These are phyloP conservation scores for Spea hammondii DNA, from an alignment of 2,797 vertebrate species.

Conservation along the genomic window DNA sequence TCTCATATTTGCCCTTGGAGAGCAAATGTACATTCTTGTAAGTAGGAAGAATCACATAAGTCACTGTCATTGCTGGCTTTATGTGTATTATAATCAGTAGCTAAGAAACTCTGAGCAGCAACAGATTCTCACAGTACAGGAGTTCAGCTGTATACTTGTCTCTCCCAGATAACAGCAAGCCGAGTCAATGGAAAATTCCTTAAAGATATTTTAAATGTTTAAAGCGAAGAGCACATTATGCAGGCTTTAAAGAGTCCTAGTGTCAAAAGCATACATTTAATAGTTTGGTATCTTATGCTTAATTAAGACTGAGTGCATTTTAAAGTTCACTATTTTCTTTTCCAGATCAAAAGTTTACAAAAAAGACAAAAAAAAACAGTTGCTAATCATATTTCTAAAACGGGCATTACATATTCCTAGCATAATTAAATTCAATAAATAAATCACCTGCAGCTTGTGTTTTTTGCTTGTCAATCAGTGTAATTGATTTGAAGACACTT, in stretches of 20 bases:
- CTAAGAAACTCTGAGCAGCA: slow-evolving; percentile 11
- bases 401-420: too few species aligned
- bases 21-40: slow-evolving; percentile 26
- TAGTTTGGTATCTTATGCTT: slow-evolving; percentile 10
- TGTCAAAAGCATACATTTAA: slow-evolving; percentile 1
- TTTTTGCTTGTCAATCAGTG: too few species aligned
- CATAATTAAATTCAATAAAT: too few species aligned
- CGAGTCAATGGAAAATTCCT: slow-evolving; percentile 12
- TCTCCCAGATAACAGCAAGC: slow-evolving; percentile 23
- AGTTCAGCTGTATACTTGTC: slow-evolving; percentile 13
- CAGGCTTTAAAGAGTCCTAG: slow-evolving; percentile 18
- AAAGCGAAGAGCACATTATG: slow-evolving; percentile 30
- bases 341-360: background rate
- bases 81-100: slow-evolving; percentile 31
- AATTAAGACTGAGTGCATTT: slow-evolving; percentile 20
- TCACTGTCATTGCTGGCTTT: slow-evolving; percentile 31
- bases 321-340: slow-evolving; percentile 4
- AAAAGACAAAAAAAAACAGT: background rate
- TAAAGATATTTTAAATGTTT: slow-evolving; percentile 6
- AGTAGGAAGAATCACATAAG: slow-evolving; percentile 33
- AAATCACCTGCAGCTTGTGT: too few species aligned
- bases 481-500: too few species aligned
- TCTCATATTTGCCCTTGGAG: slow-evolving; percentile 36
- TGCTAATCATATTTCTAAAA: too few species aligned
- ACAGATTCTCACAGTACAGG: slow-evolving; percentile 7